Percentiles rank a stretch among this genome's conserved stretches.
phyloP scores from a whole-genome alignment of 2,888 invertebrate genomes.

The Dasypolia templi region DNA sequence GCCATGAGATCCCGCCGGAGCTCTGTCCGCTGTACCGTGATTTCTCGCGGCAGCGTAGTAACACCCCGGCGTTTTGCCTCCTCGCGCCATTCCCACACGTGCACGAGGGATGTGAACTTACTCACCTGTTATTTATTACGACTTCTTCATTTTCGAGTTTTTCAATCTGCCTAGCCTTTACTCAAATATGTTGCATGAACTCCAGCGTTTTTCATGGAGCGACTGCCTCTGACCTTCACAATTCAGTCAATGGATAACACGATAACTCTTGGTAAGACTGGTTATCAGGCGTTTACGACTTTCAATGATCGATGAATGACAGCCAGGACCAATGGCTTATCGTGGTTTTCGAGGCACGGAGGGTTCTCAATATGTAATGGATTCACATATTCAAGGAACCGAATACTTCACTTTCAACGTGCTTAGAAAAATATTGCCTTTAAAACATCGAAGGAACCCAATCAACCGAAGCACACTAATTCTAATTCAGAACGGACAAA shows the following conservation, averaged over 20 bases:
- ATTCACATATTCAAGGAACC: too few relatives aligned
- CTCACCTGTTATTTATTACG: background rate
- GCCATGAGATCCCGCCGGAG: too few relatives aligned
- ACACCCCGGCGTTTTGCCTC: too few relatives aligned
- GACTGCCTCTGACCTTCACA: background rate
- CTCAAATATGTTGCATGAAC: too few relatives aligned
- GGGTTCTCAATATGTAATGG: too few relatives aligned
- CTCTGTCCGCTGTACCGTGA: too few relatives aligned
- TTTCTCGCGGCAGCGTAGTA: too few relatives aligned
- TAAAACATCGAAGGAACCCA: conserved; percentile 34
- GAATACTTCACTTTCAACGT: too few relatives aligned
- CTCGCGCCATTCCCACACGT: too few relatives aligned
- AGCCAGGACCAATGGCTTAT: background rate
- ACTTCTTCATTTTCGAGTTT: background rate
- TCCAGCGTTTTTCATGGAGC: background rate
- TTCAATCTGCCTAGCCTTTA: too few relatives aligned
- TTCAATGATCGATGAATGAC: background rate
- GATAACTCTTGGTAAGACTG: background rate
- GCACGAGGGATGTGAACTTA: too few relatives aligned
- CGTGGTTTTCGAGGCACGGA: background rate
- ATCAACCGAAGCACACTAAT: background rate
- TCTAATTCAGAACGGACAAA: conserved; percentile 41
- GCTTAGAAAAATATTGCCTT: background rate
- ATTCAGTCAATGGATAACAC: background rate
- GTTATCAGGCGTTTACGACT: background rate